Evolutionary conservation across 2,113 vertebrate species (phyloP).

Genomic region (Grammomys surdaster): DNA sequence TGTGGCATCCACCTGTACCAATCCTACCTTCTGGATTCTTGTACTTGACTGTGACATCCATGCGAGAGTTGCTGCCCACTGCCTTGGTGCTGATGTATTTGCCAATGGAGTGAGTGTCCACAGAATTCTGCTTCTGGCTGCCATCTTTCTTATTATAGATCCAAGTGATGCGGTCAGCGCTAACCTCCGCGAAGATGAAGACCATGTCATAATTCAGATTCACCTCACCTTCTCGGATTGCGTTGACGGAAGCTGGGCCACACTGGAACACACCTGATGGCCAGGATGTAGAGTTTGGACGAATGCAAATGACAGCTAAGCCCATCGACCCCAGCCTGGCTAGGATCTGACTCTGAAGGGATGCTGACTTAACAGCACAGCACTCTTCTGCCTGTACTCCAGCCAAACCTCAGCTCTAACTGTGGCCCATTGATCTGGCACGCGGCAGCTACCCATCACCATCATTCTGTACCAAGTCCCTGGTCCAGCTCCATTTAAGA

Average conservation of each 20-base stretch:
- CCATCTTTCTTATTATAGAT: background rate
- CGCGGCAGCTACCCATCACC: background rate
- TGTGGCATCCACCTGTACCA: accelerated
- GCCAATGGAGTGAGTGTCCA: conserved; percentile 81
- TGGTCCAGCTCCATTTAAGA: background rate
- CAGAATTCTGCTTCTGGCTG: conserved; percentile 70
- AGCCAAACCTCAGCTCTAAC: no score
- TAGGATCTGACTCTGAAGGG: background rate
- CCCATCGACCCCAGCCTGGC: background rate
- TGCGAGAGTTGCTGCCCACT: conserved; percentile 85
- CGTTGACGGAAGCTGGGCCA: conserved; percentile 86
- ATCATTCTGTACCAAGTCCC: background rate
- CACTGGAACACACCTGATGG: conserved; percentile 89
- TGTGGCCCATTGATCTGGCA: background rate
- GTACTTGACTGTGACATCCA: conserved; percentile 87
- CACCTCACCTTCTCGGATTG: conserved; percentile 86
- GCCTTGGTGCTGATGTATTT: conserved; percentile 89
- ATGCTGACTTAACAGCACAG: no score
- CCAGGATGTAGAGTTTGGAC: background rate
- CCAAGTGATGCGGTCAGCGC: conserved; percentile 88
- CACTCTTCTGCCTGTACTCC: background rate
- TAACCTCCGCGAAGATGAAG: conserved; percentile 89
- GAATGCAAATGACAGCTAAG: background rate
- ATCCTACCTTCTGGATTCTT: conserved; percentile 89
- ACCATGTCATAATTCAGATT: conserved; percentile 83